phyloP scores from a whole-genome alignment of 2,888 invertebrate species.

The Trachelus stipa region DNA sequence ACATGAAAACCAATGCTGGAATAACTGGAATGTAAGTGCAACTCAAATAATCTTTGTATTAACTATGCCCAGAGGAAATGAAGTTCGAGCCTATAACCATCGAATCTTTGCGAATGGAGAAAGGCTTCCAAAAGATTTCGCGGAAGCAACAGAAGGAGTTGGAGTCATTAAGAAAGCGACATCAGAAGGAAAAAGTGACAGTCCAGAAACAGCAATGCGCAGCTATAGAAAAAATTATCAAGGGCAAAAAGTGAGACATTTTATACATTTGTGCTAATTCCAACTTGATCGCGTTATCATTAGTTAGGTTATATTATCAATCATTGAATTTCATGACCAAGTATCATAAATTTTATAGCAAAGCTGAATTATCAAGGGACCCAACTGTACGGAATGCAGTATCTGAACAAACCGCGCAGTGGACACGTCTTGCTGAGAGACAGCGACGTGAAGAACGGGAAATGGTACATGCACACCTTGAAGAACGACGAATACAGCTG shows the following conservation, averaged over 20 bases:
- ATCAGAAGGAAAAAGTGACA: conserved; percentile 89
- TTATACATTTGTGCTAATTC: not conserved
- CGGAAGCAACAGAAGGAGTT: conserved; percentile 97
- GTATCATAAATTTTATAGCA: conserved; percentile 69
- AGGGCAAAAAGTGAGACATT: conserved; percentile 85
- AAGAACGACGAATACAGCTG: conserved; percentile 80
- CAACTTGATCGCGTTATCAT: not conserved
- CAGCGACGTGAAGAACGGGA: conserved; percentile 88
- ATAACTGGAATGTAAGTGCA: not conserved
- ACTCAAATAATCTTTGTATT: not conserved
- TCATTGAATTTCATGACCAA: not conserved
- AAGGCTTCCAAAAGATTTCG: conserved; percentile 90
- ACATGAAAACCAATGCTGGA: not conserved
- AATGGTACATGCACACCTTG: conserved; percentile 81
- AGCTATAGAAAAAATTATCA: conserved; percentile 92
- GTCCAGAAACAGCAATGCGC: conserved; percentile 93
- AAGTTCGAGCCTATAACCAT: conserved; percentile 93
- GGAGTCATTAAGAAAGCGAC: conserved; percentile 91
- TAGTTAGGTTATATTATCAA: not conserved
- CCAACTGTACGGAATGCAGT: conserved; percentile 85
- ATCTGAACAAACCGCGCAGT: conserved; percentile 92
- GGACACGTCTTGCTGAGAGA: conserved; percentile 90
- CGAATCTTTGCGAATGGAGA: conserved; percentile 88
- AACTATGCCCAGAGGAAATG: conserved; percentile 62
- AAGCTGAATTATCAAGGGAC: conserved; percentile 84